Percentiles rank a stretch among this genome's conserved stretches.
Evolutionary conservation across 2,797 vertebrate species (phyloP).

Genomic region (Todus mexicanus): DNA sequence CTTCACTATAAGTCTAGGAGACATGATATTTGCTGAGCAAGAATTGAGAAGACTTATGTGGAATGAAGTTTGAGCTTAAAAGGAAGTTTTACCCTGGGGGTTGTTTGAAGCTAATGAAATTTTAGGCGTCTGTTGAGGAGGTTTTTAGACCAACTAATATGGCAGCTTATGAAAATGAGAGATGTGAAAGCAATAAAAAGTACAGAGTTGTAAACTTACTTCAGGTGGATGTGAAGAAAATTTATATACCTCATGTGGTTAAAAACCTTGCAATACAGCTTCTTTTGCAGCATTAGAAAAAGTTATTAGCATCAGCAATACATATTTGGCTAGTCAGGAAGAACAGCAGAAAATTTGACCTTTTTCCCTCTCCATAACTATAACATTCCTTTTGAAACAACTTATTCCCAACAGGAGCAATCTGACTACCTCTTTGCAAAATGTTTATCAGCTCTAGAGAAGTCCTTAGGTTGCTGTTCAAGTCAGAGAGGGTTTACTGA

Average conservation of each 20-base stretch:
- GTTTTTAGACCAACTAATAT: background rate
- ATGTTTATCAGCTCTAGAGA: background rate
- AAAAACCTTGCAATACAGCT: background rate
- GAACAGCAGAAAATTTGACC: background rate
- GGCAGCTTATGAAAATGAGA: background rate
- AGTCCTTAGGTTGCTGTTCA: background rate
- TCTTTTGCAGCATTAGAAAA: background rate
- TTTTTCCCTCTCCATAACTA: constrained; percentile 10
- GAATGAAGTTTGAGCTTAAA: background rate
- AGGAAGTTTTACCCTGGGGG: background rate
- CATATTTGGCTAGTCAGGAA: background rate
- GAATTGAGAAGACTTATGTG: background rate
- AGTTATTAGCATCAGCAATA: background rate
- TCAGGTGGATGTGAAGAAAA: background rate
- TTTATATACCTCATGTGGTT: background rate
- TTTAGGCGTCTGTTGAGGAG: background rate
- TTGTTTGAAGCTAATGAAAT: background rate
- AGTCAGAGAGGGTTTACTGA: constrained; percentile 31
- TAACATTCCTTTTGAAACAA: background rate
- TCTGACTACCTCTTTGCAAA: background rate
- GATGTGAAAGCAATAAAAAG: too few species aligned
- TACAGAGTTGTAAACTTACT: background rate
- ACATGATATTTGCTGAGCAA: background rate
- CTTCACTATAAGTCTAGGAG: background rate
- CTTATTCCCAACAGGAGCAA: background rate